Evolutionary conservation across 2,797 vertebrate species (phyloP).

Genomic region (Erithacus rubecula): DNA sequence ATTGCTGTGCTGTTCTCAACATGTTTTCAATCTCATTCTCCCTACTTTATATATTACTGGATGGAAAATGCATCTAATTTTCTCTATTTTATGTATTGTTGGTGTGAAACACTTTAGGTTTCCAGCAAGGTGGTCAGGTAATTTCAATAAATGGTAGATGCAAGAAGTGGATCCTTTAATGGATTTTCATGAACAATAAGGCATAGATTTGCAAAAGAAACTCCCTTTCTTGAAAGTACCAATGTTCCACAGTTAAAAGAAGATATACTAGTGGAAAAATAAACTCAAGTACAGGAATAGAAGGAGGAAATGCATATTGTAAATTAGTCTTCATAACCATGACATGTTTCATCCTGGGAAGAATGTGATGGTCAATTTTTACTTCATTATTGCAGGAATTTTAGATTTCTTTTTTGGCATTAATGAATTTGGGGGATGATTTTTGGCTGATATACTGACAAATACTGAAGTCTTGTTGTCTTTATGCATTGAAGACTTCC

Average conservation of each 20-base stretch:
- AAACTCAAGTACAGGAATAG: constrained; percentile 6
- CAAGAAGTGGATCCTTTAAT: background rate
- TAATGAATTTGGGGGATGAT: background rate
- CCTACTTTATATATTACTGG: background rate
- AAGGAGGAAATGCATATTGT: background rate
- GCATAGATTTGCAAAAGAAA: background rate
- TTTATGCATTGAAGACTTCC: background rate
- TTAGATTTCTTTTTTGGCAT: background rate
- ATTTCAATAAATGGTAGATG: background rate
- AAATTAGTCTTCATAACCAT: background rate
- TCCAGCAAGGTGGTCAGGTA: background rate
- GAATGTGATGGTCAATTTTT: background rate
- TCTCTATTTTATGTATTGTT: background rate
- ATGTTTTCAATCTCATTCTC: background rate
- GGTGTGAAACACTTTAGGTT: background rate
- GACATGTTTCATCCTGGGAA: background rate
- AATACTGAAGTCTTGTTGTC: background rate
- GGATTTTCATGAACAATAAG: background rate
- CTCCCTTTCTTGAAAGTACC: background rate
- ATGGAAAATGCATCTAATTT: background rate
- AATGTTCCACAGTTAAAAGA: background rate
- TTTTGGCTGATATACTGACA: background rate
- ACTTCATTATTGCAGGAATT: background rate
- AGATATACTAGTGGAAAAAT: constrained; percentile 16
- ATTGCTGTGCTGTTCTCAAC: background rate